Conservation (phyloP, 2,797 vertebrate species). For the Cetoscarus ocellatus region DNA sequence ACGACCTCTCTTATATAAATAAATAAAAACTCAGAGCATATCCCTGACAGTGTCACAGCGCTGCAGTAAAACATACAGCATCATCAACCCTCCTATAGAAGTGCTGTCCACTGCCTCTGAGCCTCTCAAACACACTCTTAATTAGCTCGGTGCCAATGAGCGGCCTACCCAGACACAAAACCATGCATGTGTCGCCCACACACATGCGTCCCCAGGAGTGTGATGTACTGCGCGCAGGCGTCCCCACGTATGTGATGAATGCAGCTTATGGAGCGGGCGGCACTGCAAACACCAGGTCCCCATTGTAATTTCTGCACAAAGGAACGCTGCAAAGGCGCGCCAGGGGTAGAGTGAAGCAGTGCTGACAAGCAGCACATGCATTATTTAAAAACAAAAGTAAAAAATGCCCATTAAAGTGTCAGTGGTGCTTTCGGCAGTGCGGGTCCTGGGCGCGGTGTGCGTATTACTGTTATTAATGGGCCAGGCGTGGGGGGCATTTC, state of each 20-base stretch:
- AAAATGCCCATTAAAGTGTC: conserved; percentile 84
- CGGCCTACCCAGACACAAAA: conserved; percentile 39
- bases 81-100: conserved; percentile 15
- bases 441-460: conserved; percentile 68
- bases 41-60: not conserved
- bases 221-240: conserved; percentile 61
- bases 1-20: not conserved
- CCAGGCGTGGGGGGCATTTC: conserved; percentile 75
- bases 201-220: conserved; percentile 63
- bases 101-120: conserved; percentile 31
- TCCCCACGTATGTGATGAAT: conserved; percentile 70
- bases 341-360: conserved; percentile 64
- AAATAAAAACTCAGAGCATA: not conserved
- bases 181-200: conserved; percentile 22
- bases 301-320: conserved; percentile 76
- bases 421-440: conserved; percentile 76
- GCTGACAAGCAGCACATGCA: conserved; percentile 82
- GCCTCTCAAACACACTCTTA: conserved; percentile 51
- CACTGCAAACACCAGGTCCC: conserved; percentile 67
- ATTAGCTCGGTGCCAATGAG: conserved; percentile 66
- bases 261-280: conserved; percentile 63
- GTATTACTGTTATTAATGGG: conserved; percentile 83
- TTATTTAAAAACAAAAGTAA: conserved; percentile 85
- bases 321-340: conserved; percentile 68
- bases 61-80: conserved; percentile 1